Percentiles rank a stretch among this genome's conserved stretches.
Evolutionary conservation across 35 echinoderm and acorn worm species (phyloP).

Genomic region (Ophiothrix spiculata): DNA sequence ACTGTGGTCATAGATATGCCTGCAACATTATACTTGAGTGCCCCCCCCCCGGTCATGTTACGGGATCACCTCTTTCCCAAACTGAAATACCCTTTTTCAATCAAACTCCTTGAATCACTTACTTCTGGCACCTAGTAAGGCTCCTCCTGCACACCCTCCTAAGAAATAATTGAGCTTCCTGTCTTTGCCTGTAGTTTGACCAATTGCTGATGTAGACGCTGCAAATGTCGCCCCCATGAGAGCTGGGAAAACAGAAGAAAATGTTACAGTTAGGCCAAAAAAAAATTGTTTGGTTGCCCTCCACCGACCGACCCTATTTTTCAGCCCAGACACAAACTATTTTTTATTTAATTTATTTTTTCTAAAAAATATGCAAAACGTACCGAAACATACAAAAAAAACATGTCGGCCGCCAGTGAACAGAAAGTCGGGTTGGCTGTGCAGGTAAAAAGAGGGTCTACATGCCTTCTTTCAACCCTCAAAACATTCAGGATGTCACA

Average conservation of each 20-base stretch:
- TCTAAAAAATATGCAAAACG: not conserved
- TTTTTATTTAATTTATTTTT: not conserved
- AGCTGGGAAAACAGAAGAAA: slow-evolving; percentile 35
- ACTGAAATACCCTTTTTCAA: too few relatives aligned
- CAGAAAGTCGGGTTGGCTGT: not conserved
- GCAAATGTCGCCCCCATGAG: slow-evolving; percentile 65
- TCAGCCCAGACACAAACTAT: not conserved
- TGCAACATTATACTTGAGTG: too few relatives aligned
- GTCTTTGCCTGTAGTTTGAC: slow-evolving; percentile 51
- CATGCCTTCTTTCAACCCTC: too few relatives aligned
- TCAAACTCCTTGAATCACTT: slow-evolving; percentile 13
- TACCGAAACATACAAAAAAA: too few relatives aligned
- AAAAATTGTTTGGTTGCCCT: not conserved
- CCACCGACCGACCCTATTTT: not conserved
- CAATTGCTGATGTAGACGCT: slow-evolving; percentile 39
- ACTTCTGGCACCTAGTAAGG: slow-evolving; percentile 64
- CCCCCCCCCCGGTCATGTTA: not conserved
- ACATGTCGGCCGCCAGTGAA: too few relatives aligned
- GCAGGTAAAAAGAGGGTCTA: not conserved
- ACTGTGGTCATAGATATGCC: too few relatives aligned
- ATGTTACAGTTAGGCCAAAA: too few relatives aligned
- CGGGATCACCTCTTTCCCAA: too few relatives aligned
- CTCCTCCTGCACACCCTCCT: slow-evolving; percentile 65
- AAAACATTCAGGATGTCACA: too few relatives aligned
- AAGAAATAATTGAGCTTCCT: slow-evolving; percentile 69